Conservation (phyloP, 2,113 vertebrate genomes). For the Micromys minutus region DNA sequence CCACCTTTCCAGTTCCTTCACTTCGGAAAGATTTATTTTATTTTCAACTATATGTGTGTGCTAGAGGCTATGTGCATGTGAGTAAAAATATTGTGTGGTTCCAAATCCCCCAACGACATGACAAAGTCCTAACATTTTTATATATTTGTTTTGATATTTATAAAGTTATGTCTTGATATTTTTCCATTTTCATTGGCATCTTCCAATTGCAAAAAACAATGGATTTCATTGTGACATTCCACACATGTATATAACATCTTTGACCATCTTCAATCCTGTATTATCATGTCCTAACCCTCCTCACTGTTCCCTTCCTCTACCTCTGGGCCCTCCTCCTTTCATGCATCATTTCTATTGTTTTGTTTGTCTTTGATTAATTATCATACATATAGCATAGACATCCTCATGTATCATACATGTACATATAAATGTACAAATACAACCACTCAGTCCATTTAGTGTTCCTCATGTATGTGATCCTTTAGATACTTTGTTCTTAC, state of each 20-base stretch:
- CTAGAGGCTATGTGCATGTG: background rate
- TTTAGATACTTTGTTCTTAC: background rate
- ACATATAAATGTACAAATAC: background rate
- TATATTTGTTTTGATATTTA: slow-evolving; percentile 23
- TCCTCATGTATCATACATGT: background rate
- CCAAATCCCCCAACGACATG: background rate
- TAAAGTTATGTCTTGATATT: background rate
- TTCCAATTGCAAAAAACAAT: background rate
- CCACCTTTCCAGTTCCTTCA: background rate
- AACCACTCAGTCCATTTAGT: background rate
- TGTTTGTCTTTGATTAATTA: background rate
- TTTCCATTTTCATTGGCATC: background rate
- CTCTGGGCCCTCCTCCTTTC: background rate
- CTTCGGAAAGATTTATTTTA: background rate
- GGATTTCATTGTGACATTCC: background rate
- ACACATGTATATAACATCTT: background rate
- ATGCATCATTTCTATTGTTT: background rate
- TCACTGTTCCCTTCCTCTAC: background rate
- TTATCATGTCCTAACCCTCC: background rate
- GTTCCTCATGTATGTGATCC: background rate
- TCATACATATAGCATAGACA: no score
- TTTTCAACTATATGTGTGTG: background rate
- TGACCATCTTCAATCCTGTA: background rate
- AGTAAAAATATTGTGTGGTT: background rate
- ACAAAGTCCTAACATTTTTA: background rate